Conservation (phyloP, 2,888 invertebrate species). For the Xanthia togata region DNA sequence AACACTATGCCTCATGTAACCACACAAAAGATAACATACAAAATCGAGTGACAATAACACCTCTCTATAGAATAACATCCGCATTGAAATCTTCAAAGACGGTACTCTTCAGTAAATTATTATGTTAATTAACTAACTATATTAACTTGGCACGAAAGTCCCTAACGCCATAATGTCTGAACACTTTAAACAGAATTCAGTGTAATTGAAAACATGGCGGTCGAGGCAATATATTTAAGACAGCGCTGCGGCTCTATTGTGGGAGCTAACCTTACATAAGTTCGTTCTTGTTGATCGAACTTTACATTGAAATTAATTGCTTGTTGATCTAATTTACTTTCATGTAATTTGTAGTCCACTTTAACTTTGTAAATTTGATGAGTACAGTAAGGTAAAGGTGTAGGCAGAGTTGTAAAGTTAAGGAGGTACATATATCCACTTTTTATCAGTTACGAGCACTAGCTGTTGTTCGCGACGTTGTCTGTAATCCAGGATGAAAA, state of each 20-base stretch:
- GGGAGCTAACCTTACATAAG: conserved; percentile 37
- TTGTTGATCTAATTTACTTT: conserved; percentile 27
- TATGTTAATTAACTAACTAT: conserved; percentile 47
- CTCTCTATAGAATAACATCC: neutral
- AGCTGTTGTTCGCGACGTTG: too few species aligned
- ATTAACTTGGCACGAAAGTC: conserved; percentile 26
- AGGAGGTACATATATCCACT: too few species aligned
- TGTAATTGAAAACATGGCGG: conserved; percentile 56
- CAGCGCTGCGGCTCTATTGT: conserved; percentile 29
- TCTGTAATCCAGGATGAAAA: too few species aligned
- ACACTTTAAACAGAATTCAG: conserved; percentile 43
- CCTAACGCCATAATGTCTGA: conserved; percentile 23
- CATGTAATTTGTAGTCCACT: neutral
- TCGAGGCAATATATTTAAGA: conserved; percentile 50
- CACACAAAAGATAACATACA: too few species aligned
- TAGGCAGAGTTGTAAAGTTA: too few species aligned
- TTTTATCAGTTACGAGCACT: too few species aligned
- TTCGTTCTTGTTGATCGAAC: conserved; percentile 33
- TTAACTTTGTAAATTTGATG: neutral
- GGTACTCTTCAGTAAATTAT: conserved; percentile 32
- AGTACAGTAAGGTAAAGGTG: neutral
- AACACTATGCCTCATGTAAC: too few species aligned
- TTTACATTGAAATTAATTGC: conserved; percentile 36
- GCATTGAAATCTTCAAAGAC: conserved; percentile 12
- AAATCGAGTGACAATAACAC: neutral